phyloP scores from a whole-genome alignment of 2,113 vertebrate species.

The Indicator maculatus region DNA sequence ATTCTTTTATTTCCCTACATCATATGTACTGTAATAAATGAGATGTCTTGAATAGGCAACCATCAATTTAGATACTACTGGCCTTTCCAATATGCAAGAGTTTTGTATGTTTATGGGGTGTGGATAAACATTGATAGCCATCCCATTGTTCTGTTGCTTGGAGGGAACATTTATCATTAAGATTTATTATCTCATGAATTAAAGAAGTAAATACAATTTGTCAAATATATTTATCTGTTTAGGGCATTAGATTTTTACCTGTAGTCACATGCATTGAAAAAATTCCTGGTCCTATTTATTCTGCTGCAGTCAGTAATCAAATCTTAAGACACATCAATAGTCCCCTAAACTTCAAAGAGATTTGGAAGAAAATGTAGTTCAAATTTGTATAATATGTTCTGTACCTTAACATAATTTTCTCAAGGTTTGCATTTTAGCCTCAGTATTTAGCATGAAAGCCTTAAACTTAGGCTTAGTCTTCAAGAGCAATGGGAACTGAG shows the following conservation, averaged over 20 bases:
- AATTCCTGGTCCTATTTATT: not conserved
- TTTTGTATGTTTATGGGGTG: not conserved
- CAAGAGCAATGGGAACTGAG: not conserved
- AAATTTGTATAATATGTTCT: not conserved
- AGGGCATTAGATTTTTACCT: not conserved
- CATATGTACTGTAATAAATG: constrained; percentile 13
- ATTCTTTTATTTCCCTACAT: constrained; percentile 40
- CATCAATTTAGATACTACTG: constrained; percentile 14
- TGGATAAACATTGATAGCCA: constrained; percentile 33
- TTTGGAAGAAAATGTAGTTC: not conserved
- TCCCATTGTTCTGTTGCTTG: constrained; percentile 35
- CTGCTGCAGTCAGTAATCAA: not conserved
- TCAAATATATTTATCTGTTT: not conserved
- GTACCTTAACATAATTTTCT: not conserved
- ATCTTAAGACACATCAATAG: not conserved
- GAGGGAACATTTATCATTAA: not conserved
- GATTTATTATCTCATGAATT: constrained; percentile 20
- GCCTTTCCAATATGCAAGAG: not conserved
- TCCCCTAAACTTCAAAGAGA: not conserved
- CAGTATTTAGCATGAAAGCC: not conserved
- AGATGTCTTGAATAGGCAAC: not conserved
- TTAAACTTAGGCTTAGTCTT: not conserved
- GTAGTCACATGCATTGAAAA: not conserved
- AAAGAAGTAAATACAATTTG: not conserved
- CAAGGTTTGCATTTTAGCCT: not conserved